A percentile compares a stretch with the other conserved stretches of the same genome.
phyloP scores from a whole-genome alignment of 2,888 invertebrate genomes.

The Cetonia aurata region DNA sequence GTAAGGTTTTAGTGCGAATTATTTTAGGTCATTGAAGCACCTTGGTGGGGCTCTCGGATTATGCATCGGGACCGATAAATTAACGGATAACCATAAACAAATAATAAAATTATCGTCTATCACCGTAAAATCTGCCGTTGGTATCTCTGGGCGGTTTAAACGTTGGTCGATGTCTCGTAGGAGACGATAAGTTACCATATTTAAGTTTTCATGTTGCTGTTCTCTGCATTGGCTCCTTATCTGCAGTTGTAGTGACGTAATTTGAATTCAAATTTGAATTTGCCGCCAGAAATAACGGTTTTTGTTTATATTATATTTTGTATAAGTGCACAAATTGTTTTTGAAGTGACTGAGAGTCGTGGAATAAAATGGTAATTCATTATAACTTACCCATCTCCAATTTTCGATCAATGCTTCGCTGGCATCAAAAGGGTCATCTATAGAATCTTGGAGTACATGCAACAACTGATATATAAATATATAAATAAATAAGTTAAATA shows the following conservation, averaged over 20 bases:
- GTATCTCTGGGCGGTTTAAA: slow-evolving; percentile 65
- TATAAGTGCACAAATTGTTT: too few species aligned
- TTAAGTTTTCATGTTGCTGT: slow-evolving; percentile 66
- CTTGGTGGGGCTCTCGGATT: slow-evolving; percentile 61
- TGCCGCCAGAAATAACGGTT: neutral
- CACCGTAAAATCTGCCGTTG: slow-evolving; percentile 65
- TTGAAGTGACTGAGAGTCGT: too few species aligned
- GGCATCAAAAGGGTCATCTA: slow-evolving; percentile 57
- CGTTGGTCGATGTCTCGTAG: slow-evolving; percentile 67
- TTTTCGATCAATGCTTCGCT: slow-evolving; percentile 52
- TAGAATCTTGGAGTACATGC: slow-evolving; percentile 50
- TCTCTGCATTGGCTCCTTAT: slow-evolving; percentile 63
- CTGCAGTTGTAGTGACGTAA: neutral
- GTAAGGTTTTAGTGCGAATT: too few species aligned
- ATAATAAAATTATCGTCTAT: slow-evolving; percentile 64
- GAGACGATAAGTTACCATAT: slow-evolving; percentile 67
- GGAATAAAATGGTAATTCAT: neutral
- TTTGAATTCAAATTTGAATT: neutral
- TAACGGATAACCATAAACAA: slow-evolving; percentile 67
- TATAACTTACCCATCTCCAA: slow-evolving; percentile 55
- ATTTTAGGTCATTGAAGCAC: neutral
- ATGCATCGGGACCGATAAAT: slow-evolving; percentile 63
- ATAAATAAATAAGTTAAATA: too few species aligned
- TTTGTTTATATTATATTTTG: too few species aligned
- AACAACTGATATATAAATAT: slow-evolving; percentile 57